These are phyloP conservation scores for Brachyptera risi DNA, from an alignment of 2,888 invertebrate genomes.

Conservation along the genomic window DNA sequence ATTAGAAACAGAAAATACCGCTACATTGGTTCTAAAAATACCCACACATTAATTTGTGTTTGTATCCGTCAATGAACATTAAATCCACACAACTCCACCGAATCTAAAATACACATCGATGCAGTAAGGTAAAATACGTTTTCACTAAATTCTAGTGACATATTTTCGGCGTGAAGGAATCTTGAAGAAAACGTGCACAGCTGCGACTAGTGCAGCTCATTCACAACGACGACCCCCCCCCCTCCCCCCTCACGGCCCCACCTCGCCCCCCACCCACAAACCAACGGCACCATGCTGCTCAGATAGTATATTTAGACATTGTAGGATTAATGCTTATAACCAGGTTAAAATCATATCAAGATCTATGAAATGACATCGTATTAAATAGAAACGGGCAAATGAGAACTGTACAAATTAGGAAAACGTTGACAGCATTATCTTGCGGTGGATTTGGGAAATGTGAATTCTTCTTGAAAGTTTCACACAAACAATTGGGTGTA, in stretches of 20 bases:
- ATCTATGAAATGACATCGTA: neutral
- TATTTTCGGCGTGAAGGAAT: neutral
- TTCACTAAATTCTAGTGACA: neutral
- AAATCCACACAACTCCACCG: neutral
- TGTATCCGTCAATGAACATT: neutral
- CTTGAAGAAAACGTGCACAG: neutral
- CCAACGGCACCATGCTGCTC: neutral
- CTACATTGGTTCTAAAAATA: no score
- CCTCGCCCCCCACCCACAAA: neutral
- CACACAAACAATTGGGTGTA: no score
- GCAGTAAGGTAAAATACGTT: no score
- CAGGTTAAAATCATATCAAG: neutral
- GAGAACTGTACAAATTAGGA: no score
- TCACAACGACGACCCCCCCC: neutral
- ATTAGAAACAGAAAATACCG: no score
- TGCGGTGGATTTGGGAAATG: no score
- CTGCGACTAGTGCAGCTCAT: constrained; percentile 3
- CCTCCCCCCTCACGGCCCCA: neutral
- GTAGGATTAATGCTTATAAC: neutral
- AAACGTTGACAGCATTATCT: no score
- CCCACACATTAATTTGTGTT: no score
- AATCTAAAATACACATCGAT: no score
- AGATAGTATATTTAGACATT: neutral
- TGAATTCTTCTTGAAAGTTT: no score
- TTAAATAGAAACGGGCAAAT: no score